Evolutionary conservation across 1,140 invertebrate species (phyloP), one percentile per base, ranked within the genome.

Genomic region (Amphibalanus amphitrite): DNA sequence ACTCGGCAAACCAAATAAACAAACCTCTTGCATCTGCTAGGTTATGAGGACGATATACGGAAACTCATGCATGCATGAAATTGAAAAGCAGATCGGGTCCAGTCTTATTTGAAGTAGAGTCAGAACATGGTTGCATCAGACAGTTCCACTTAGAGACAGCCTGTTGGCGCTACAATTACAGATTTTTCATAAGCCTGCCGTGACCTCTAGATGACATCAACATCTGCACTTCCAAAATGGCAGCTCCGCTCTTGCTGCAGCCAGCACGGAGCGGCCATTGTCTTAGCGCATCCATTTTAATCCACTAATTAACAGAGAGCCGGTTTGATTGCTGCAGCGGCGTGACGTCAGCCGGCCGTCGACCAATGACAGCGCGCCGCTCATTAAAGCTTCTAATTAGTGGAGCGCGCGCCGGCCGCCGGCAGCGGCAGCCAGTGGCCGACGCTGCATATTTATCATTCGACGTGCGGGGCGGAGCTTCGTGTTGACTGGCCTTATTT

Each of bases 371-470:
- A 59, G 17, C 47, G 6, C 47, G 6, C 10, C 47, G 47, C 47
- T 59, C 47, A 59, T 59, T 59, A 59, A 59, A 59, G 47, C 47
- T 59, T 59, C 47, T 59, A 59, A 59, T 59, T 59, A 59, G 47
- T 59, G 13, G 47, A 59, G 47, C 13, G 13, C 13, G 47, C 47
- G 47, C 1, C 47, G 47, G 10, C 47, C 1, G 47, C 47, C 20
- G 47, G 47, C 47, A 20, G 47, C 47, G 23, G 47, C 47, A 59
- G 23, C 47, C 47, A 59, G 47, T 59, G 47, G 47, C 47, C 10
- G 13, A 8, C 13, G 20, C 47, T 59, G 47, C 10, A 59, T 59
- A 59, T 59, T 59, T 59, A 59, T 59, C 47, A 59, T 59, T 59
- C 47, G 47, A 59, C 47, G 47, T 1, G 47, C 10, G 10, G 47